A percentile compares a stretch with the other conserved stretches of the same genome.
Evolutionary conservation across 2,888 invertebrate genomes (phyloP).

Genomic region (Hydriomena furcata): DNA sequence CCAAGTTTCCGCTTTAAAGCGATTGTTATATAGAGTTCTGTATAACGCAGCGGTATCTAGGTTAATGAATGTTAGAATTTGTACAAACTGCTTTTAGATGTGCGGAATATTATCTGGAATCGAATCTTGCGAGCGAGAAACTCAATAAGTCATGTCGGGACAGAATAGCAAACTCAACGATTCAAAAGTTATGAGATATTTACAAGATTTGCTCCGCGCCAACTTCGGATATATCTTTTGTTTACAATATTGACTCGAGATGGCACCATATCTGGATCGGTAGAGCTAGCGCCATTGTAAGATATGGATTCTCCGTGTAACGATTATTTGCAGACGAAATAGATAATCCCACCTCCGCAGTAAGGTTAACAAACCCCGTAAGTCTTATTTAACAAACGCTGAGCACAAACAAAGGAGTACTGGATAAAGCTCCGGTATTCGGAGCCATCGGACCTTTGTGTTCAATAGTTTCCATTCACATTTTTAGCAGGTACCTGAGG

Average conservation of each 20-base stretch:
- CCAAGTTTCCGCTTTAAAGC: conserved; percentile 17
- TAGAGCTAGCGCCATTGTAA: conserved; percentile 3
- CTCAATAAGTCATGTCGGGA: conserved; percentile 45
- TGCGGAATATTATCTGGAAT: conserved; percentile 36
- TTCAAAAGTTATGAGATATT: conserved; percentile 46
- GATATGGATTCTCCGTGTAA: conserved; percentile 1
- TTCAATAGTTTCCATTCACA: conserved; percentile 8
- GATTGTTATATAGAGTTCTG: conserved; percentile 1
- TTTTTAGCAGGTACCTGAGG: conserved; percentile 9
- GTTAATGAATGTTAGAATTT: conserved; percentile 31
- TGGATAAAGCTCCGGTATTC: conserved; percentile 19
- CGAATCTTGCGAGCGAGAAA: conserved; percentile 37
- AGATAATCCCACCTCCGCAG: conserved; percentile 13
- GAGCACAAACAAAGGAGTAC: conserved; percentile 16
- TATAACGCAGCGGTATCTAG: conserved; percentile 13
- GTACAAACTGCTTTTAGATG: conserved; percentile 26
- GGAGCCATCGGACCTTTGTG: conserved; percentile 16
- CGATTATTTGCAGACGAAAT: conserved; percentile 10
- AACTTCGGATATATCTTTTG: conserved; percentile 29
- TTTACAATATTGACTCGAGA: conserved; percentile 28
- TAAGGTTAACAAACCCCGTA: conserved; percentile 13
- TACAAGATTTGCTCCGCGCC: conserved; percentile 36
- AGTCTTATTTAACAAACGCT: conserved; percentile 24
- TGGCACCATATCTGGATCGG: conserved; percentile 8
- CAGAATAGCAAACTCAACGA: conserved; percentile 43